phyloP scores from a whole-genome alignment of 1,140 invertebrate genomes.

The Acromyrmex heyeri region DNA sequence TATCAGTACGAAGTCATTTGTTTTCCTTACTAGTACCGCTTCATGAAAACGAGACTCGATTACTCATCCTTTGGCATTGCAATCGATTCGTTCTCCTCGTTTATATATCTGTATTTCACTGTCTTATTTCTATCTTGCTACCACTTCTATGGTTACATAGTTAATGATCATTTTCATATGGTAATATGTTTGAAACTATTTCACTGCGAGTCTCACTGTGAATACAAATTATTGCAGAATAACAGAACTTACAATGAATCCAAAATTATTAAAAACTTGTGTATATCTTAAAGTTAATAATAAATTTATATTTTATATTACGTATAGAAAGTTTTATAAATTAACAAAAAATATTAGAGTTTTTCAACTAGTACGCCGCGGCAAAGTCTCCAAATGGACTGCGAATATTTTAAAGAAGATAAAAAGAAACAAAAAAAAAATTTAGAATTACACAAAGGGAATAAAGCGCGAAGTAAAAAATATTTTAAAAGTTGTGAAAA shows the following conservation, averaged over 20 bases:
- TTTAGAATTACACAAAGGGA: no score
- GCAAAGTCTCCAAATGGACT: no score
- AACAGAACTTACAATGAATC: neutral
- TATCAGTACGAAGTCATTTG: constrained; percentile 68
- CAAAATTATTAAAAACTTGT: neutral
- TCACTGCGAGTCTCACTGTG: neutral
- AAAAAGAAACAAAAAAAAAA: no score
- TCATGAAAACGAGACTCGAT: neutral
- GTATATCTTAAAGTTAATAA: neutral
- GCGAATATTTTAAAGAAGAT: no score
- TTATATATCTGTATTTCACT: neutral
- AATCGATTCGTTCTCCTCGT: constrained; percentile 53
- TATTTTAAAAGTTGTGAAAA: no score
- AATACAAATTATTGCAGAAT: neutral
- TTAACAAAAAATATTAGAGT: neutral
- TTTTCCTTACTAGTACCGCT: constrained; percentile 59
- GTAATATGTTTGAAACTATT: neutral
- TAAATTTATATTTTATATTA: neutral
- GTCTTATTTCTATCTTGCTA: neutral
- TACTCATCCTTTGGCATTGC: constrained; percentile 29
- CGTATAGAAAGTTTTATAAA: neutral
- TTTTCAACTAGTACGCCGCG: no score
- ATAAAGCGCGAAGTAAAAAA: no score
- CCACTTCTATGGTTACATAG: neutral
- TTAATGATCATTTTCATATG: neutral